These are phyloP conservation scores for Zosterops lateralis DNA, from an alignment of 2,113 vertebrate species.

Conservation along the genomic window DNA sequence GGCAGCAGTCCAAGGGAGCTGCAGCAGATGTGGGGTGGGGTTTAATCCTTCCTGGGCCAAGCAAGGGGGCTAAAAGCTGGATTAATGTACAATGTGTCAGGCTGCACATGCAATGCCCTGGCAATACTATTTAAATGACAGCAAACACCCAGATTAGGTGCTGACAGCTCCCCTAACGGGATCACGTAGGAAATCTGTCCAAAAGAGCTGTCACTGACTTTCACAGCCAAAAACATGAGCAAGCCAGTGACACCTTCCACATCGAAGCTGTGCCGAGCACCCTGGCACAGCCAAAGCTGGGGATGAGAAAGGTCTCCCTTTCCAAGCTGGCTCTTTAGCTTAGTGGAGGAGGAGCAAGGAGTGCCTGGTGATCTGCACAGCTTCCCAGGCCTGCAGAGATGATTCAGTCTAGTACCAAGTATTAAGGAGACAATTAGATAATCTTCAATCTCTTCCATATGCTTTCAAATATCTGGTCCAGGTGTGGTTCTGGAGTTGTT, in stretches of 20 bases:
- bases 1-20: neutral
- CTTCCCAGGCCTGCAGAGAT: neutral
- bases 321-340: neutral
- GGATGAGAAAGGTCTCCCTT: neutral
- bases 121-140: neutral
- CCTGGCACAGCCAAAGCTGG: neutral
- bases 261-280: neutral
- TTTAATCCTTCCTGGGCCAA: conserved; percentile 12
- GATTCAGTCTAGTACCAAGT: neutral
- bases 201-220: neutral
- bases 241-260: conserved; percentile 26
- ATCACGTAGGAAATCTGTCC: neutral
- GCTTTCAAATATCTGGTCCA: neutral
- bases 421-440: neutral
- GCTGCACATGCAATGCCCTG: conserved; percentile 20
- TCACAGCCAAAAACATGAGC: neutral
- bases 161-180: conserved; percentile 25
- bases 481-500: neutral
- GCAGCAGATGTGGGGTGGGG: conserved; percentile 23
- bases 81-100: conserved; percentile 4
- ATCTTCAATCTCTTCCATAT: conserved; percentile 14
- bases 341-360: neutral
- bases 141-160: conserved; percentile 26
- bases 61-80: neutral
- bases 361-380: neutral